Conservation (phyloP, 2,797 vertebrate species). For the Hippopotamyrus pictus region DNA sequence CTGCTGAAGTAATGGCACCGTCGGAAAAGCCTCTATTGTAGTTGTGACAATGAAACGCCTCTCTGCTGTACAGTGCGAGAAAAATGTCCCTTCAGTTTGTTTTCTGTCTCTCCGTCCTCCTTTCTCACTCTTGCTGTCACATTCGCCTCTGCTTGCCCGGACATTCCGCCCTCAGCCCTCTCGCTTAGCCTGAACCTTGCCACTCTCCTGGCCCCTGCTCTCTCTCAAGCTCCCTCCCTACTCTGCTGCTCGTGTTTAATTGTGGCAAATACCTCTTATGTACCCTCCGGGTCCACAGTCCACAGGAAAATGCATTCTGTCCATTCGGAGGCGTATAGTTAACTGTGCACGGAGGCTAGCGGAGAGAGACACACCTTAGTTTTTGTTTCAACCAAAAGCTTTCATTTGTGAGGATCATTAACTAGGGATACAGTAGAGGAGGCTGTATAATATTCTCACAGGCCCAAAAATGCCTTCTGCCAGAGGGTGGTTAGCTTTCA, state of each 20-base stretch:
- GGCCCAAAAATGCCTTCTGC: not conserved
- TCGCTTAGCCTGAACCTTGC: constrained; percentile 42
- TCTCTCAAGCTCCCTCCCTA: constrained; percentile 34
- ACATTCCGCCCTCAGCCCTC: constrained; percentile 68
- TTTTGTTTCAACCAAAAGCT: not conserved
- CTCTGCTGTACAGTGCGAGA: constrained; percentile 63
- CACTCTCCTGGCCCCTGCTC: constrained; percentile 39
- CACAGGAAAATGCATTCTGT: not conserved
- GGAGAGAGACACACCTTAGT: constrained; percentile 9
- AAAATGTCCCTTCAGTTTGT: constrained; percentile 66
- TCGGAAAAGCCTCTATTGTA: constrained; percentile 76
- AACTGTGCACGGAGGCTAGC: not conserved
- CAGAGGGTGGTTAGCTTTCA: not conserved
- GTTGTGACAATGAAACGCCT: constrained; percentile 75
- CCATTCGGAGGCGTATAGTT: not conserved
- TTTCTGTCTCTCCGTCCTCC: constrained; percentile 59
- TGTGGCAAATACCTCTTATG: not conserved
- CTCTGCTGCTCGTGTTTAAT: not conserved
- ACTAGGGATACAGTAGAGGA: not conserved
- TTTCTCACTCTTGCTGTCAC: constrained; percentile 70
- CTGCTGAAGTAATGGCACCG: constrained; percentile 89
- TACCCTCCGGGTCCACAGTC: constrained; percentile 11
- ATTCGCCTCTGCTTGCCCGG: constrained; percentile 65
- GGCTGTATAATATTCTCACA: not conserved
- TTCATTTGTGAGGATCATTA: not conserved